Conservation (phyloP, 2,888 invertebrate species). For the Drosophila neutralis region DNA sequence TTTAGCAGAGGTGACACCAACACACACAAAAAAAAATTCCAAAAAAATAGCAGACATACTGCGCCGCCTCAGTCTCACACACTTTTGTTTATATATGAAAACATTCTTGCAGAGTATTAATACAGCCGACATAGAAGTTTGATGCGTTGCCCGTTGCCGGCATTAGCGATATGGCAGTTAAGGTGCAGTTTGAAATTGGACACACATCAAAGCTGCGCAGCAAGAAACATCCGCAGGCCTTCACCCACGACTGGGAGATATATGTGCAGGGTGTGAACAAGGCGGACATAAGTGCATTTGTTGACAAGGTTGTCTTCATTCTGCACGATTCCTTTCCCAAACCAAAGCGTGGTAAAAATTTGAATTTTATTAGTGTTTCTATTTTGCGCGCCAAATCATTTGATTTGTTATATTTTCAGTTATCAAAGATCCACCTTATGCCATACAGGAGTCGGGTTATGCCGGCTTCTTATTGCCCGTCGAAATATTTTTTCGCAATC, state of each 20-base stretch:
- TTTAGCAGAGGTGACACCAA: conserved; percentile 19
- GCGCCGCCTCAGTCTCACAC: conserved; percentile 39
- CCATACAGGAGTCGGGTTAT: conserved; percentile 96
- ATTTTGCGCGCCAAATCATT: conserved; percentile 46
- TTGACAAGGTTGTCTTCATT: conserved; percentile 96
- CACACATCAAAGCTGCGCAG: conserved; percentile 93
- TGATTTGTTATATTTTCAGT: conserved; percentile 86
- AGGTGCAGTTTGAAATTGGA: conserved; percentile 95
- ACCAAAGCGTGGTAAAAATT: conserved; percentile 92
- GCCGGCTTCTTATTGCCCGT: conserved; percentile 96
- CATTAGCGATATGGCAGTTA: conserved; percentile 87
- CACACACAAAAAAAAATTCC: conserved; percentile 16
- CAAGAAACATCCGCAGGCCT: conserved; percentile 94
- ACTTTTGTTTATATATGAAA: conserved; percentile 49
- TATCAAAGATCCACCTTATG: conserved; percentile 95
- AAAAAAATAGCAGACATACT: conserved; percentile 37
- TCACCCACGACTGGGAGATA: conserved; percentile 99
- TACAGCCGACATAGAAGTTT: conserved; percentile 24
- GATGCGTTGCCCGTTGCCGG: conserved; percentile 45
- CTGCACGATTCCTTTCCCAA: conserved; percentile 96
- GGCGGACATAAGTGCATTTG: conserved; percentile 94
- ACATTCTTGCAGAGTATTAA: conserved; percentile 29
- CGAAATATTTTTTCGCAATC: conserved; percentile 94
- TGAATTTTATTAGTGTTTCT: neutral
- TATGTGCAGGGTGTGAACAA: conserved; percentile 95